Evolutionary conservation across 1,140 invertebrate genomes (phyloP), one percentile per base, ranked within the genome.

Genomic region (Drosophila varians): DNA sequence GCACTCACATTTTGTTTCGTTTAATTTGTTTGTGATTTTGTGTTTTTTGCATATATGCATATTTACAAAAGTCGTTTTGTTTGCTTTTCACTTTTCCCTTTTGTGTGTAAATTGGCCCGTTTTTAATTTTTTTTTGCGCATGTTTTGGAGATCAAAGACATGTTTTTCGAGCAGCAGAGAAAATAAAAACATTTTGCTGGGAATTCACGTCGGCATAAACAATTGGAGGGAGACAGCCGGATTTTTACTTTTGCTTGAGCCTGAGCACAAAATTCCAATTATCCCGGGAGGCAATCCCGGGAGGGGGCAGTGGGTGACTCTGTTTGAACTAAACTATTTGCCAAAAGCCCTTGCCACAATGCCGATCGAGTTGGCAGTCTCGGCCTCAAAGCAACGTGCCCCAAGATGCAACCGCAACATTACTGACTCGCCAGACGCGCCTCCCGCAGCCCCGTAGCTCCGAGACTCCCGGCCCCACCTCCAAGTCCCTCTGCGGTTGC

Each of bases 371-470:
- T 53, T 53, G 70, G 52, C 66, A 82, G 82, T 83, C 82, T 87
- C 66, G 77, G 82, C 82, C 82, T 87, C 82, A 87, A 87, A 87
- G 82, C 82, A 68, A 87, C 82, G 82, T 87, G 82, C 82, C 74
- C 73, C 77, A 70, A 66, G 65, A 64, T 76, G 74, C 43, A 60
- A 87, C 82, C 82, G 51, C 82, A 87, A 88, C 77, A 87, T 87
- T 87, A 88, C 82, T 82, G 71, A 73, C 72, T 74, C 66, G 52
- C 69, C 73, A 80, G 77, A 74, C 77, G 65, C 61, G 65, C 47
- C 45, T 28, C 21, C 49, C 31, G 40, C n/a, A 40, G 18, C 7
- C 28, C 38, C 19, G 19, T 51, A 9, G 7, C 58, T 23, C 51
- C 7, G 58, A n/a, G n/a, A 31, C n/a, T 31, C 14, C 36, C 36